Conservation (phyloP, 2,888 invertebrate species). For the Lamproptera curius region DNA sequence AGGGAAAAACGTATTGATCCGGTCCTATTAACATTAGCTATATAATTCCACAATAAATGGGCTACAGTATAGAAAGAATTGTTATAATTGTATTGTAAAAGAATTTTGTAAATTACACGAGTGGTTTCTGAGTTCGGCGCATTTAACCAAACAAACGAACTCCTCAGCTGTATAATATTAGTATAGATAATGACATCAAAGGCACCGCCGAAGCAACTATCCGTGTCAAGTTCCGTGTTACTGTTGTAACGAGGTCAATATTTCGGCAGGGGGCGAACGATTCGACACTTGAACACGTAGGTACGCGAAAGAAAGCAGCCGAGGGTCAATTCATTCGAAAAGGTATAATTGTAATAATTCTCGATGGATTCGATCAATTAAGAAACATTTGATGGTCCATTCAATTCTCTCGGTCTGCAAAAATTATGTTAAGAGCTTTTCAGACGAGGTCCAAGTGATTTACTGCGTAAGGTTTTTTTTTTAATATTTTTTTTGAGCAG, state of each 20-base stretch:
- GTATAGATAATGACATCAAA: conserved; percentile 70
- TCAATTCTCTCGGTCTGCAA: not conserved
- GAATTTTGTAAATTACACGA: too few relatives aligned
- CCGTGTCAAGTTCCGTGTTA: conserved; percentile 41
- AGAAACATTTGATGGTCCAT: not conserved
- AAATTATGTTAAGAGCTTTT: not conserved
- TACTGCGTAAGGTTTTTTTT: too few relatives aligned
- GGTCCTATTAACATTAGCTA: too few relatives aligned
- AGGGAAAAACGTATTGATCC: too few relatives aligned
- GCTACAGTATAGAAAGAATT: too few relatives aligned
- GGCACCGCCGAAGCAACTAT: conserved; percentile 40
- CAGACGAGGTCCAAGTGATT: not conserved
- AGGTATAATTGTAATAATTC: conserved; percentile 5
- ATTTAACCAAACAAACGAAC: too few relatives aligned
- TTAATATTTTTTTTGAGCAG: too few relatives aligned
- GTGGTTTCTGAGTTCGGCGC: too few relatives aligned
- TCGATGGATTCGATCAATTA: conserved; percentile 1
- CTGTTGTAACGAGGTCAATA: conserved; percentile 24
- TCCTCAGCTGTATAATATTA: too few relatives aligned
- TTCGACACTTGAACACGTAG: conserved; percentile 24
- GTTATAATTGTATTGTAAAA: too few relatives aligned
- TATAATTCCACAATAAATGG: too few relatives aligned
- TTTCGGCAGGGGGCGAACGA: conserved; percentile 13
- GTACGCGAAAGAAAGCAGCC: conserved; percentile 12
- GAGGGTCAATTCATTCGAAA: not conserved